These are phyloP conservation scores for Acronicta psi DNA, from an alignment of 2,888 invertebrate genomes.

Conservation along the genomic window DNA sequence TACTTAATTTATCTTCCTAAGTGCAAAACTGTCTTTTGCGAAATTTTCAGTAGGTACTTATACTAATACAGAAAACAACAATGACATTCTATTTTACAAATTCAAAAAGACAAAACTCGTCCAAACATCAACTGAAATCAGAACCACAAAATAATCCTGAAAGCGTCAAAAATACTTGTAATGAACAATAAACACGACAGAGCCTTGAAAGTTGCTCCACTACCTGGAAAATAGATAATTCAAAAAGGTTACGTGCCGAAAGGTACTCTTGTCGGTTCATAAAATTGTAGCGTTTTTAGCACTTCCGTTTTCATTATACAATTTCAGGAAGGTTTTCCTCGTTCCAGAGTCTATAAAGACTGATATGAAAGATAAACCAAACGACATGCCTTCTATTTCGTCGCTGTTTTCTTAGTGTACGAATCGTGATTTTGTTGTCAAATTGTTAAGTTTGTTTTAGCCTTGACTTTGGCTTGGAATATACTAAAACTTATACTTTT, in stretches of 20 bases:
- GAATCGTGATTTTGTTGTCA: slow-evolving; percentile 30
- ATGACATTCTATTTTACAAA: too few species aligned
- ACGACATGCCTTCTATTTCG: slow-evolving; percentile 19
- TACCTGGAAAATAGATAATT: slow-evolving; percentile 27
- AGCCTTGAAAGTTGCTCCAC: slow-evolving; percentile 18
- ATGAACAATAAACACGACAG: slow-evolving; percentile 22
- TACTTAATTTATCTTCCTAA: too few species aligned
- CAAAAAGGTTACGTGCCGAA: slow-evolving; percentile 44
- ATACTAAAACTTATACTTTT: slow-evolving; percentile 7
- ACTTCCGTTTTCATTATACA: slow-evolving; percentile 43
- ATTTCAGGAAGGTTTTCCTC: slow-evolving; percentile 31
- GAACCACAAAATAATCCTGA: slow-evolving; percentile 6
- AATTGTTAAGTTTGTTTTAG: slow-evolving; percentile 29
- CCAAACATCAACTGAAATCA: not conserved
- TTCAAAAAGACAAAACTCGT: too few species aligned
- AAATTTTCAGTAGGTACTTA: too few species aligned
- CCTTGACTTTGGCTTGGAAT: slow-evolving; percentile 8
- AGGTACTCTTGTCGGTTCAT: slow-evolving; percentile 16
- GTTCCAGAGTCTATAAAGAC: slow-evolving; percentile 34
- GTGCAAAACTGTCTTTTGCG: too few species aligned
- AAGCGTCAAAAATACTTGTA: slow-evolving; percentile 8
- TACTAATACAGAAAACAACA: too few species aligned
- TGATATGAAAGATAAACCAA: slow-evolving; percentile 52
- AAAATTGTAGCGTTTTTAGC: slow-evolving; percentile 28
- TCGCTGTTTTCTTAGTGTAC: slow-evolving; percentile 32